These are phyloP conservation scores for Alligator mississippiensis DNA, from an alignment of 2,113 vertebrate genomes.

Conservation along the genomic window DNA sequence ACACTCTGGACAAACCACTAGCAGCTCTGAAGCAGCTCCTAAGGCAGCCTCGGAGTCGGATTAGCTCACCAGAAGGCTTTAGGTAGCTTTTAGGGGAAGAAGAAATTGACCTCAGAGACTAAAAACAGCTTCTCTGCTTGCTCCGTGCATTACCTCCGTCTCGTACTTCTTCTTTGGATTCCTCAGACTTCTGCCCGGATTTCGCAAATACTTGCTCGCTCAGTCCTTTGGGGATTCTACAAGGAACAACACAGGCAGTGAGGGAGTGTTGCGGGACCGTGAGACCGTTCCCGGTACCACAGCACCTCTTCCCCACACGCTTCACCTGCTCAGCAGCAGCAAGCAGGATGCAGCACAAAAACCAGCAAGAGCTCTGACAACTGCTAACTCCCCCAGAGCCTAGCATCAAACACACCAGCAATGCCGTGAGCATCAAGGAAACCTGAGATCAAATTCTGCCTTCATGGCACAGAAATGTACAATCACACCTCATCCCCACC, in stretches of 20 bases:
- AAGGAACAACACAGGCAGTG: conserved; percentile 34
- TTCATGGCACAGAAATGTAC: background rate
- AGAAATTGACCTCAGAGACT: background rate
- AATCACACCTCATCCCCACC: background rate
- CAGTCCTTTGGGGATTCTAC: conserved; percentile 91
- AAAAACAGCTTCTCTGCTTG: fast-evolving
- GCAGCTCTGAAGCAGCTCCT: background rate
- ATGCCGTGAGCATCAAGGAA: background rate
- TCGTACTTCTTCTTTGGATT: conserved; percentile 54
- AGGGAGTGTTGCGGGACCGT: background rate
- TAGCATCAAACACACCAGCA: background rate
- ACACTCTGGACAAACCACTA: background rate
- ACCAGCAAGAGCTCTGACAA: background rate
- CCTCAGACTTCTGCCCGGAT: conserved; percentile 69
- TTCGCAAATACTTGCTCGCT: conserved; percentile 85
- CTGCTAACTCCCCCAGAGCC: background rate
- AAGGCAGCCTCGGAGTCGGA: background rate
- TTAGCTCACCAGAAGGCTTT: background rate
- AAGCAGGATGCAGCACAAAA: background rate
- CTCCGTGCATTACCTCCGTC: conserved; percentile 76
- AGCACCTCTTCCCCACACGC: background rate
- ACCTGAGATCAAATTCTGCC: background rate
- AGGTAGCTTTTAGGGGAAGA: background rate
- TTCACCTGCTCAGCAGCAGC: background rate
- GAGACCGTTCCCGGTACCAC: background rate